Conservation (phyloP, 2,797 vertebrate species). For the Fistularia commersonii region DNA sequence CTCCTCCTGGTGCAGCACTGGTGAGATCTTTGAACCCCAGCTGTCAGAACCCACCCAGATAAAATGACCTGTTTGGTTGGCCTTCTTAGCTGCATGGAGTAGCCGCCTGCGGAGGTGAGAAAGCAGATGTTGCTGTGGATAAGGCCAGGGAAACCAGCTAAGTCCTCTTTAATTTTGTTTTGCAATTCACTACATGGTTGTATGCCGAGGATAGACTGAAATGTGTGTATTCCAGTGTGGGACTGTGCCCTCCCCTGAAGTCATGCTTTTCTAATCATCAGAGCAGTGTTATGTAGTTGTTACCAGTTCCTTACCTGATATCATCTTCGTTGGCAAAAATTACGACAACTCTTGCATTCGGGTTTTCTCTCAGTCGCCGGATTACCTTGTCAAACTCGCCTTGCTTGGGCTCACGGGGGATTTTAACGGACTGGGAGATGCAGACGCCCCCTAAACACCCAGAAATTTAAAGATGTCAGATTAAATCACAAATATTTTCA, state of each 20-base stretch:
- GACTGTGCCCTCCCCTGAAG: constrained; percentile 10
- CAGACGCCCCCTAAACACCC: constrained; percentile 85
- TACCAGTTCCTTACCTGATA: constrained; percentile 81
- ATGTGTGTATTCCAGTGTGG: background rate
- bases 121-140: constrained; percentile 53
- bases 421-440: constrained; percentile 95
- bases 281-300: constrained; percentile 14
- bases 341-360: constrained; percentile 90
- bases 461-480: constrained; percentile 8
- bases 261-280: constrained; percentile 35
- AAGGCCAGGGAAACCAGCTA: constrained; percentile 41
- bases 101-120: constrained; percentile 80
- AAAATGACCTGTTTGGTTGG: constrained; percentile 95
- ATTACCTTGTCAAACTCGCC: constrained; percentile 97
- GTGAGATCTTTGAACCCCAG: constrained; percentile 97
- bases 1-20: constrained; percentile 91
- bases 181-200: constrained; percentile 29
- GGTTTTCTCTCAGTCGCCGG: constrained; percentile 89
- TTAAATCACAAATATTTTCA: no score
- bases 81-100: constrained; percentile 89
- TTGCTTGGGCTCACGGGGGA: constrained; percentile 87
- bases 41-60: constrained; percentile 99
- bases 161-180: constrained; percentile 43
- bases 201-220: constrained; percentile 13
- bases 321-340: constrained; percentile 97